Evolutionary conservation across 2,113 vertebrate genomes (phyloP).

Genomic region (Anoura caudifer): DNA sequence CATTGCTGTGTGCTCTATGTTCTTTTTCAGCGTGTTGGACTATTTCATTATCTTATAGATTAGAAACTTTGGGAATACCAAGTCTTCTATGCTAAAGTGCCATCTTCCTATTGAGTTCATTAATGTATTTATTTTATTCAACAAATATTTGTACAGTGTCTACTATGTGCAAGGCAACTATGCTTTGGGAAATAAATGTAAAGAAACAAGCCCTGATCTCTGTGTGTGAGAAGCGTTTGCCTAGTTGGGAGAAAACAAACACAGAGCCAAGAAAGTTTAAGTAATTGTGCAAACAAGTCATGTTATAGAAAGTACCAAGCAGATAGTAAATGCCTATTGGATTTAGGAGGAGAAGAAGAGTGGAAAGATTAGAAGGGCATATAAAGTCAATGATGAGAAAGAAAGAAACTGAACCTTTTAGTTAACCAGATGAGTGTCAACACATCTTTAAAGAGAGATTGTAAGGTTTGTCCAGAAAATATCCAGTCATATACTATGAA

Average conservation of each 20-base stretch:
- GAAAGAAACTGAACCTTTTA: background rate
- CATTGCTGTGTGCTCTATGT: background rate
- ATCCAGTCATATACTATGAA: too few relatives aligned
- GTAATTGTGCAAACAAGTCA: background rate
- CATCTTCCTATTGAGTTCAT: background rate
- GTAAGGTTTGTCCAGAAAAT: background rate
- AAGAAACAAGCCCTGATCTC: background rate
- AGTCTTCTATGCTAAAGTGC: background rate
- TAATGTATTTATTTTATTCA: background rate
- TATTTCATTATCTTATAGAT: background rate
- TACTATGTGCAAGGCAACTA: background rate
- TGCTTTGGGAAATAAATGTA: slow-evolving; percentile 32
- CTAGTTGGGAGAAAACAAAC: background rate
- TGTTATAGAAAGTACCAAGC: background rate
- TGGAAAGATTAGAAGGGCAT: background rate
- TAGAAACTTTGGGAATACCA: background rate
- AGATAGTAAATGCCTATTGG: background rate
- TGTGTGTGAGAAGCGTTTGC: background rate
- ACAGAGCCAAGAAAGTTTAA: background rate
- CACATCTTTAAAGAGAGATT: background rate
- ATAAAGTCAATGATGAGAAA: background rate
- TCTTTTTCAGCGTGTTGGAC: background rate
- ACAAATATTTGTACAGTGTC: slow-evolving; percentile 9
- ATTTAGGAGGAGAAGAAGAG: background rate
- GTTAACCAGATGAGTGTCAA: background rate